Evolutionary conservation across 2,888 invertebrate genomes (phyloP).

Genomic region (Psylliodes chrysocephalus): DNA sequence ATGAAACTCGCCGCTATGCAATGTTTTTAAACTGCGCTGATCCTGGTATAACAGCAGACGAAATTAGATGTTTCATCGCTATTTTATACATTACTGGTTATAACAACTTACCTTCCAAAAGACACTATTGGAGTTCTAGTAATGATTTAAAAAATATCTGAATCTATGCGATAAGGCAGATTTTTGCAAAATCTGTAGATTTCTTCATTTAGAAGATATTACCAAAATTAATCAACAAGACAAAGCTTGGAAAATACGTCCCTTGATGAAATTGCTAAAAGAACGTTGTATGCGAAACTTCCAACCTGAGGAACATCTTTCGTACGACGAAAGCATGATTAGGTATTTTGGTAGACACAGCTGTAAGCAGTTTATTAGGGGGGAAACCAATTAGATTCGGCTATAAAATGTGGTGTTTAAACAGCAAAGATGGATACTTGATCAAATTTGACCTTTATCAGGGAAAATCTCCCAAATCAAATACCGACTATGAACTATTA

Average conservation of each 20-base stretch:
- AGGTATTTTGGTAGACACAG: too few species aligned
- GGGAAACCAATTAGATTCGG: too few species aligned
- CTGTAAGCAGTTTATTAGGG: too few species aligned
- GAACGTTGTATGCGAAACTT: constrained; percentile 5
- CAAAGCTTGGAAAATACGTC: constrained; percentile 13
- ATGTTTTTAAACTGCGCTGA: too few species aligned
- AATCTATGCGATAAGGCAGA: constrained; percentile 11
- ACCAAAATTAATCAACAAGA: constrained; percentile 7
- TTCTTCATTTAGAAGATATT: too few species aligned
- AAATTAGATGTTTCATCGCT: too few species aligned
- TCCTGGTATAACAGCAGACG: too few species aligned
- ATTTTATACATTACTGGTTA: too few species aligned
- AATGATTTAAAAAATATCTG: not conserved
- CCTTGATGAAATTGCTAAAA: constrained; percentile 6
- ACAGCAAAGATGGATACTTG: not conserved
- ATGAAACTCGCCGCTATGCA: too few species aligned
- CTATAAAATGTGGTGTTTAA: constrained; percentile 1
- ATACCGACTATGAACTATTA: constrained; percentile 9
- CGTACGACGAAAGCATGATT: constrained; percentile 13
- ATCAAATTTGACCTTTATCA: not conserved
- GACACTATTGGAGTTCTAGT: too few species aligned
- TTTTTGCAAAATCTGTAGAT: constrained; percentile 5
- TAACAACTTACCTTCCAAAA: too few species aligned
- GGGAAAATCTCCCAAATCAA: constrained; percentile 1
- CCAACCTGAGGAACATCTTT: not conserved